phyloP scores from a whole-genome alignment of 2,888 invertebrate species.

The Philhelius pedissequus region DNA sequence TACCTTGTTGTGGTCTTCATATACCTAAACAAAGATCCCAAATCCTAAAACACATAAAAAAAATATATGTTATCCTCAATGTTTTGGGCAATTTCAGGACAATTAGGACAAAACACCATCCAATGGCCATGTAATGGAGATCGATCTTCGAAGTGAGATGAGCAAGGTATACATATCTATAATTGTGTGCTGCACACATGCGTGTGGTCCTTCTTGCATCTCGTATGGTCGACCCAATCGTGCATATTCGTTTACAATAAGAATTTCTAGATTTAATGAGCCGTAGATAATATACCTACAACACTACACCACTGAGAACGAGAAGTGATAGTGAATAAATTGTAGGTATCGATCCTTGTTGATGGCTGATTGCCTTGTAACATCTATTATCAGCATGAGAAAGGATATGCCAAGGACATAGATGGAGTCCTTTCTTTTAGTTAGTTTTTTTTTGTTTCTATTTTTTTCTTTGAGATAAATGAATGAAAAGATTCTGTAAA shows the following conservation, averaged over 20 bases:
- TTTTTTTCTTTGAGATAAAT: slow-evolving; percentile 20
- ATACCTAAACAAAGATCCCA: slow-evolving; percentile 55
- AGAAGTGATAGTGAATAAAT: slow-evolving; percentile 29
- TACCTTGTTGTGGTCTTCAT: slow-evolving; percentile 66
- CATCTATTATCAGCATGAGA: slow-evolving; percentile 49
- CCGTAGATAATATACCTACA: slow-evolving; percentile 53
- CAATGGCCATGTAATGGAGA: slow-evolving; percentile 66
- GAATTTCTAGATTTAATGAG: slow-evolving; percentile 57
- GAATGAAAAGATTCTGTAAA: slow-evolving; percentile 60
- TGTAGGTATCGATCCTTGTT: slow-evolving; percentile 54
- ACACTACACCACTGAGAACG: slow-evolving; percentile 27
- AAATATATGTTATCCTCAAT: slow-evolving; percentile 63
- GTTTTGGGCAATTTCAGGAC: slow-evolving; percentile 66
- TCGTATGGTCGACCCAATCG: slow-evolving; percentile 42
- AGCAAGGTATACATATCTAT: no score
- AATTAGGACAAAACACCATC: slow-evolving; percentile 66
- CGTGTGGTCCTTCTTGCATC: slow-evolving; percentile 49
- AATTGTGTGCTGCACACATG: slow-evolving; percentile 46
- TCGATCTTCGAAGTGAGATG: slow-evolving; percentile 7
- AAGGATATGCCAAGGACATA: slow-evolving; percentile 35
- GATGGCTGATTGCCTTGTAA: slow-evolving; percentile 67
- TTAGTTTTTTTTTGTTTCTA: not conserved
- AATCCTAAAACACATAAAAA: slow-evolving; percentile 47
- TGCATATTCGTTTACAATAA: slow-evolving; percentile 35
- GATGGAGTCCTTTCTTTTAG: slow-evolving; percentile 25